Evolutionary conservation across 2,113 vertebrate genomes (phyloP), one percentile per base, ranked within the genome.

Genomic region (Catharus bicknelli): DNA sequence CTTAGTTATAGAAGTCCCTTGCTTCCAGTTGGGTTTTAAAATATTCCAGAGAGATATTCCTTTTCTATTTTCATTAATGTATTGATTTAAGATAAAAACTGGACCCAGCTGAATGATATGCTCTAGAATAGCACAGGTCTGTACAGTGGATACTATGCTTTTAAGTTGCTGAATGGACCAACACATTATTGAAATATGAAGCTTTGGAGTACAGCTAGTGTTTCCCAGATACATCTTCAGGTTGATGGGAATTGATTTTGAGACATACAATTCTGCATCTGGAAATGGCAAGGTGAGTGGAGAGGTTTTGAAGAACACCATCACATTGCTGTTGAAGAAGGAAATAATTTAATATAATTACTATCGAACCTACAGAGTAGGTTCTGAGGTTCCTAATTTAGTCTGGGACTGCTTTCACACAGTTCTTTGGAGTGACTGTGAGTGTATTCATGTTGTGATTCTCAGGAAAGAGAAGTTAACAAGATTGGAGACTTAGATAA

Each of bases 281-380:
- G 43, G 58, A 86, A 83, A 45, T 25, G 26, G 7, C 9, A 72
- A 34, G 7, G 3, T 51, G 26, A 34, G 30, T 51, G 61, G 32
- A 34, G 40, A 51, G 54, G 38, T 82, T 90, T 63, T 64, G n/a
- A 83, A 78, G 17, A 45, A 10, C 0, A 0, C 53, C 23, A 36
- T 59, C 15, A 23, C 4, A 42, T 16, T 62, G 16, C 17, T 79
- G 11, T 11, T 68, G 62, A 57, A 74, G 48, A 45, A 51, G 23
- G 38, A 64, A 82, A 82, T 90, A 0, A 26, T 57, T 57, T 38
- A 4, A 27, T 45, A 9, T 14, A 11, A 15, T 34, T 54, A 29
- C 19, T 34, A 2, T 48, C 10, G 0, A 1, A 19, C 7, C 20
- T 79, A 16, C 27, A 57, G 13, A 50, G 0, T 19, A 40, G 34